Conservation (phyloP, 1,140 invertebrate species). For the Aricia agestis region DNA sequence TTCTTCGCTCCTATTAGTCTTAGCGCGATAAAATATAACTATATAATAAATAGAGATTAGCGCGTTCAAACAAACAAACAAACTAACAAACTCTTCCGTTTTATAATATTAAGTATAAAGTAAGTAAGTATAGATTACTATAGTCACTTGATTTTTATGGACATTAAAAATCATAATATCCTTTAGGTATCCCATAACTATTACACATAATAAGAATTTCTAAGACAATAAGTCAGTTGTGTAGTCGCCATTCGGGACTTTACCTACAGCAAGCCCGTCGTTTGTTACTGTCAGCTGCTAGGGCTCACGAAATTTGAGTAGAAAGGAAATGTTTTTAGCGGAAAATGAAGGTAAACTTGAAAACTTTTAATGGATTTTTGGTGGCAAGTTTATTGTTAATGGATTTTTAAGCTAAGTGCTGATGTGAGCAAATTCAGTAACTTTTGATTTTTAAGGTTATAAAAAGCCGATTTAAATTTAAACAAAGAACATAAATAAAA, state of each 20-base stretch:
- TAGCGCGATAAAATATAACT: too few species aligned
- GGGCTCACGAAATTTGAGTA: not conserved
- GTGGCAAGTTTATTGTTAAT: not conserved
- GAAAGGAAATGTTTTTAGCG: not conserved
- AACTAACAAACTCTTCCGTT: too few species aligned
- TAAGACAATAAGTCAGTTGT: not conserved
- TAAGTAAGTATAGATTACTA: too few species aligned
- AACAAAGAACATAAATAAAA: too few species aligned
- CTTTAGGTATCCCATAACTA: not conserved
- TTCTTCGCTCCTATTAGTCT: too few species aligned
- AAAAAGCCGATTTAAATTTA: too few species aligned
- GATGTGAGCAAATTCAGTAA: not conserved
- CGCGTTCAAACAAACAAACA: too few species aligned
- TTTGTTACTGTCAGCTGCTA: not conserved
- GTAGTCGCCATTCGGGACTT: not conserved
- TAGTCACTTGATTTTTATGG: too few species aligned
- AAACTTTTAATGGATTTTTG: conserved; percentile 16
- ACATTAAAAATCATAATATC: too few species aligned
- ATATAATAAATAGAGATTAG: too few species aligned
- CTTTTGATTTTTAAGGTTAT: not conserved
- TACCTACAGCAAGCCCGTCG: not conserved
- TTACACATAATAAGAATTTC: not conserved
- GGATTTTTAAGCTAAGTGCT: not conserved
- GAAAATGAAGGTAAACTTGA: not conserved
- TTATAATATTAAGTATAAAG: too few species aligned